Base-by-base conservation (phyloP, 2,113 vertebrate species). In the Sphaerodactylus townsendi region DNA sequence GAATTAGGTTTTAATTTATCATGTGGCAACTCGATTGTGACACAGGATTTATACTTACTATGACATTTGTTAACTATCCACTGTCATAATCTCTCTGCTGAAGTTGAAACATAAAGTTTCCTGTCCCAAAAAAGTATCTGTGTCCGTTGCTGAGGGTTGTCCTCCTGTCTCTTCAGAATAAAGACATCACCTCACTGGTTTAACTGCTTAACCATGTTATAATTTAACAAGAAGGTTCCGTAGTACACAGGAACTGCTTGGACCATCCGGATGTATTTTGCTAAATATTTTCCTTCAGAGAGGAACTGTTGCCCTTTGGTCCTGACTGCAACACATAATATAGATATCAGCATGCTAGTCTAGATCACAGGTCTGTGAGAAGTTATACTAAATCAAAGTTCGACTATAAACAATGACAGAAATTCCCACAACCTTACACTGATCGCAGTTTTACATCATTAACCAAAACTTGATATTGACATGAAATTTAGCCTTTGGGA, bases 151-250 rank as follows among this genome's bases (percentile, higher is more conserved):
- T 68, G 64, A 66, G 53, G 30, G 28, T 37, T 71, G 11, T 44
- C 2, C 56, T 44, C 2, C 56, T 15, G 21, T 3, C 48, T 56
- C 1, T 6, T 37, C 15, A 77, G 35, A 70, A 59, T 9, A 28
- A 77, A 39, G 30, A 41, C 25, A 35, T 5, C 35, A 62, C 21
- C 35, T 37, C 8, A 3, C 39, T 50, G 46, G 53, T 71, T 84
- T 79, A 72, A 79, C 48, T 59, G 66, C 33, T 85, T 17, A 85
- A 72, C 76, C 53, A 72, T 21, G 28, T 33, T 78, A 37, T 79
- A 85, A 79, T 79, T 85, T 85, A 79, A 72, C 83, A 71, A 78
- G 53, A 72, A 79, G 71, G 62, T 71, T 68, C n/a, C 62, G 75
- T 35, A 85, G n/a, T 85, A 64, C 39, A 14, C 41, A 77, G 76